These are phyloP conservation scores for Muricea muricata DNA, from an alignment of 92 coral and sea anemone species.

Conservation along the genomic window DNA sequence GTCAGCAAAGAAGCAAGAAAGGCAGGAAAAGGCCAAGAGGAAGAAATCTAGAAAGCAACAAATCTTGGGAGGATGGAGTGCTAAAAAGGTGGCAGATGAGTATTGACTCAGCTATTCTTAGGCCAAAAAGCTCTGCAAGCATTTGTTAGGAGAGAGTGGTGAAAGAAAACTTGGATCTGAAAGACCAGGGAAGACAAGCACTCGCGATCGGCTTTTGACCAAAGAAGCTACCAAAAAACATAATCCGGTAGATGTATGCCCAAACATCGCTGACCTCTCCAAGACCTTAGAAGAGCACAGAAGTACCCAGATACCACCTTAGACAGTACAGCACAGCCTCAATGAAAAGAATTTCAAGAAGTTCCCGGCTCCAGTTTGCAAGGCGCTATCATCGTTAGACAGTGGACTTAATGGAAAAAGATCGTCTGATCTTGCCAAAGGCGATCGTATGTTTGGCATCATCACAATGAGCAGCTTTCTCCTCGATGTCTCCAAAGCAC, in stretches of 20 bases:
- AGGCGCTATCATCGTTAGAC: neutral
- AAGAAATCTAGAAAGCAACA: neutral
- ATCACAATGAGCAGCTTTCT: neutral
- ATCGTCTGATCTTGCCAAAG: no score
- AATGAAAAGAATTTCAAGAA: no score
- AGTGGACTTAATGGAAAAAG: neutral
- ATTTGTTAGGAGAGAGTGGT: neutral
- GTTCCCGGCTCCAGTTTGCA: no score
- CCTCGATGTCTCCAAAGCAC: neutral
- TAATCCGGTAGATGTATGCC: neutral
- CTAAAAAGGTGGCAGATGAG: neutral
- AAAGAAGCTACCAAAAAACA: conserved; percentile 1
- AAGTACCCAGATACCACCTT: neutral
- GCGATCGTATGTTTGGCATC: neutral
- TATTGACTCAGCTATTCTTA: conserved; percentile 1
- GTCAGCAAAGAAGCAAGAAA: no score
- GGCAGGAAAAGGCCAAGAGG: conserved; percentile 2
- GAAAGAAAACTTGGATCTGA: conserved; percentile 23
- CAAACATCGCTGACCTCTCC: neutral
- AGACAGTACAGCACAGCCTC: no score
- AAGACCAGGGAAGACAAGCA: conserved; percentile 4
- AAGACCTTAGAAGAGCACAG: neutral
- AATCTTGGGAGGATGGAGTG: conserved; percentile 1
- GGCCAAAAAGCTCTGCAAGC: neutral
- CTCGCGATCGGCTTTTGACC: conserved; percentile 19